Conservation (phyloP, 2,113 vertebrate species). For the Xyrauchen texanus region DNA sequence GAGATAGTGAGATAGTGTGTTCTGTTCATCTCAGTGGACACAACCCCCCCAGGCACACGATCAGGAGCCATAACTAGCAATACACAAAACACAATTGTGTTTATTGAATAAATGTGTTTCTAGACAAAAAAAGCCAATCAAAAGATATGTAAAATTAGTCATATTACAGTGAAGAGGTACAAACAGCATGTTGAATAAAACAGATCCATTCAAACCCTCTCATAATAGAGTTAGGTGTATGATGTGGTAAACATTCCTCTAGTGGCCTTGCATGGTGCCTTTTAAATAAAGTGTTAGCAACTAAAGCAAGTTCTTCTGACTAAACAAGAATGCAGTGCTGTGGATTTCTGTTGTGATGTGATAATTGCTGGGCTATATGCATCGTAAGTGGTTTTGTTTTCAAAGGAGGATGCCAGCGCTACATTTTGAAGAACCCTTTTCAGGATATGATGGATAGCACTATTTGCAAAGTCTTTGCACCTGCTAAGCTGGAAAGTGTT, state of each 20-base stretch:
- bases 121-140: too few relatives aligned
- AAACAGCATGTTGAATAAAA: too few relatives aligned
- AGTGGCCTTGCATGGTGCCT: not conserved
- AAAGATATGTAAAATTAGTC: too few relatives aligned
- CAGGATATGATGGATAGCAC: slow-evolving; percentile 48
- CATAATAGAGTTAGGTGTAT: not conserved
- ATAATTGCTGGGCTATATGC: slow-evolving; percentile 40
- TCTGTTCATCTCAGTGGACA: slow-evolving; percentile 35
- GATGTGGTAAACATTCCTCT: not conserved
- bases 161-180: too few relatives aligned
- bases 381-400: slow-evolving; percentile 47
- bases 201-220: not conserved
- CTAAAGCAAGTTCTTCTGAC: slow-evolving; percentile 34
- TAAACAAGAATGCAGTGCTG: slow-evolving; percentile 23
- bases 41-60: slow-evolving; percentile 8
- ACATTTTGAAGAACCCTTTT: slow-evolving; percentile 26
- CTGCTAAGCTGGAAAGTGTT: slow-evolving; percentile 52
- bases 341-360: slow-evolving; percentile 40
- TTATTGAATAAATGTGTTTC: too few relatives aligned
- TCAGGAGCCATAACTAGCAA: not conserved
- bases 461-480: slow-evolving; percentile 55
- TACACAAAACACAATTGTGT: not conserved
- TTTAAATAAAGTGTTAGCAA: slow-evolving; percentile 21
- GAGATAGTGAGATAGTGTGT: slow-evolving; percentile 27
- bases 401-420: slow-evolving; percentile 32